Percentiles rank a stretch among this genome's conserved stretches.
These are phyloP conservation scores for Drosophila neonasuta DNA, from an alignment of 2,888 invertebrate genomes.

Conservation along the genomic window DNA sequence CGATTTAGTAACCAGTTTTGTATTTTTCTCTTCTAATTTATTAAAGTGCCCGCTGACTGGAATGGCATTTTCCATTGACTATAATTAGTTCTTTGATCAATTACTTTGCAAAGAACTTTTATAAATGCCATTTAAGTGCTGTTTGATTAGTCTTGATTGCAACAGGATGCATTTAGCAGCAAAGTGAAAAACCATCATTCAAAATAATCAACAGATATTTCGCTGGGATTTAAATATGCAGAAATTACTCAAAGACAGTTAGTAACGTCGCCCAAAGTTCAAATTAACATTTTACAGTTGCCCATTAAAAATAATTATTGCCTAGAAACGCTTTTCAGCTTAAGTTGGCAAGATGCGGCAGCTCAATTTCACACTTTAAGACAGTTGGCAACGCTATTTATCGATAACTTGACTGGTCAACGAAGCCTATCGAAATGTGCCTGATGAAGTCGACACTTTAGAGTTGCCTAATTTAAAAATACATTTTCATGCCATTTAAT, in stretches of 20 bases:
- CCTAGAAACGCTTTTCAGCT: neutral
- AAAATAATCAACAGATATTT: conserved; percentile 52
- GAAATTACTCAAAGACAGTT: neutral
- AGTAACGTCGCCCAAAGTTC: neutral
- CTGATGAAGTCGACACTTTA: neutral
- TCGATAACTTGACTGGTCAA: conserved; percentile 3
- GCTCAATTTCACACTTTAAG: neutral
- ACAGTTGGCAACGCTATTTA: conserved; percentile 4
- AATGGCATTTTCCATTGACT: conserved; percentile 45
- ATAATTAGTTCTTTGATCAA: conserved; percentile 50
- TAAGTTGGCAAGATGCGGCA: neutral
- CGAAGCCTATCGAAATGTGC: neutral
- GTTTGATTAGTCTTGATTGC: conserved; percentile 51
- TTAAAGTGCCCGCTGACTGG: conserved; percentile 39
- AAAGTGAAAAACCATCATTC: conserved; percentile 44
- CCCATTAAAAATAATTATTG: neutral
- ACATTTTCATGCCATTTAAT: conserved; percentile 33
- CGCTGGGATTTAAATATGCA: conserved; percentile 1
- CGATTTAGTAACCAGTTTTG: conserved; percentile 43
- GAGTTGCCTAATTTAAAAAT: conserved; percentile 12
- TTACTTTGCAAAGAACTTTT: conserved; percentile 32
- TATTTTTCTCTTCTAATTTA: conserved; percentile 42
- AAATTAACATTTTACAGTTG: neutral
- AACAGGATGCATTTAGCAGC: conserved; percentile 52
- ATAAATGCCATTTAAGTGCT: conserved; percentile 36